Conservation (phyloP, 2,888 invertebrate species). For the Lycocerus yunnanus region DNA sequence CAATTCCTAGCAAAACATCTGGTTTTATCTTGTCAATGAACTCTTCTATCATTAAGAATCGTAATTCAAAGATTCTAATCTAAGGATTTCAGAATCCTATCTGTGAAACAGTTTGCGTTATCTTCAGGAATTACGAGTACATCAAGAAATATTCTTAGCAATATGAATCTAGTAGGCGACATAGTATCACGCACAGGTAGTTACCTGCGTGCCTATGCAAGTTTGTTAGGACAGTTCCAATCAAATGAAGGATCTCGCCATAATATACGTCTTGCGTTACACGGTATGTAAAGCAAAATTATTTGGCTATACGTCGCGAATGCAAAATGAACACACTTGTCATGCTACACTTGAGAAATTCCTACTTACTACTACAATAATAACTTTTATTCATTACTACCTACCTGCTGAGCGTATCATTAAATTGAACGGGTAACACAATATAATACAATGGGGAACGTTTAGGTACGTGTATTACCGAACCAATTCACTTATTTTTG, state of each 20-base stretch:
- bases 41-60: conserved; percentile 27
- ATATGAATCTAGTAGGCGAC: conserved; percentile 46
- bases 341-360: conserved; percentile 20
- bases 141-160: conserved; percentile 38
- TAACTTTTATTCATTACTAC: conserved; percentile 13
- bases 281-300: conserved; percentile 37
- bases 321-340: conserved; percentile 32
- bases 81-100: conserved; percentile 42
- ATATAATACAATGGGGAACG: not conserved
- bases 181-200: conserved; percentile 49
- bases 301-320: conserved; percentile 39
- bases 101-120: conserved; percentile 39
- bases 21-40: conserved; percentile 16
- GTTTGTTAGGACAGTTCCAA: conserved; percentile 47
- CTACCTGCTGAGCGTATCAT: not conserved
- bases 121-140: conserved; percentile 37
- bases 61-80: conserved; percentile 45
- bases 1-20: conserved; percentile 20
- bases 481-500: not conserved
- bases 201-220: conserved; percentile 50
- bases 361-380: conserved; percentile 1
- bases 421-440: not conserved
- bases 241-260: conserved; percentile 46
- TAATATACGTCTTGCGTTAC: conserved; percentile 40
- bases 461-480: too few species aligned